These are phyloP conservation scores for Cryptocephalus moraei DNA, from an alignment of 2,888 invertebrate genomes.

Conservation along the genomic window DNA sequence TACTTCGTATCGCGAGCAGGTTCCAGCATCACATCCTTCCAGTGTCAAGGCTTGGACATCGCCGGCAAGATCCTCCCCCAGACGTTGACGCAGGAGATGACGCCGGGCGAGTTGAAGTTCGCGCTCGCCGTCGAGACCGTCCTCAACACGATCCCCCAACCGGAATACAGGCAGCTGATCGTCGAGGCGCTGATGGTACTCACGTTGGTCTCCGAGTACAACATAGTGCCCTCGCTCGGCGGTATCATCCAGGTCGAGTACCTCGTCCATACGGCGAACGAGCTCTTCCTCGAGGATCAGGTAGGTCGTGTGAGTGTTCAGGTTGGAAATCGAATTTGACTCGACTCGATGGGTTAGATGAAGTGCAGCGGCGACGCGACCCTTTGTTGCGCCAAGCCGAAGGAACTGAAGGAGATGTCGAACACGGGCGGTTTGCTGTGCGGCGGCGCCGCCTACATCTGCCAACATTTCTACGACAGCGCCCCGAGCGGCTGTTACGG, in stretches of 20 bases:
- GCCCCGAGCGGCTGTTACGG: conserved; percentile 97
- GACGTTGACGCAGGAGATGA: conserved; percentile 97
- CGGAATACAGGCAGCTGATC: conserved; percentile 93
- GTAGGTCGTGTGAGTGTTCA: conserved; percentile 40
- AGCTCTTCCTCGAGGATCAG: conserved; percentile 92
- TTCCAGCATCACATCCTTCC: conserved; percentile 21
- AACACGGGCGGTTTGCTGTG: conserved; percentile 61
- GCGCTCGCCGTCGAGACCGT: conserved; percentile 96
- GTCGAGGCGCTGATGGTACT: conserved; percentile 97
- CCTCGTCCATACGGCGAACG: conserved; percentile 88
- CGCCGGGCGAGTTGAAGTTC: conserved; percentile 95
- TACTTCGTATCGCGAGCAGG: conserved; percentile 17
- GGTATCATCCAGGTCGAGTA: conserved; percentile 81
- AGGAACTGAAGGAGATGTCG: conserved; percentile 48
- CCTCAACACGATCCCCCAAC: conserved; percentile 92
- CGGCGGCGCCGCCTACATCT: conserved; percentile 90
- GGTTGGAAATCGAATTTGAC: too few species aligned
- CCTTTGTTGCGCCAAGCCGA: conserved; percentile 80
- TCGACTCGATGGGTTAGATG: conserved; percentile 45
- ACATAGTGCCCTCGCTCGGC: conserved; percentile 65
- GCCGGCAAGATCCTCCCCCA: conserved; percentile 85
- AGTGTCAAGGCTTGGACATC: conserved; percentile 90
- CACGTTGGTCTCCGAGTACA: conserved; percentile 81
- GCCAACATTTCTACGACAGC: conserved; percentile 95
- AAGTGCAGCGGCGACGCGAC: conserved; percentile 85